Percentiles rank a stretch among this genome's conserved stretches.
These are phyloP conservation scores for Lepidocolaptes lacrymiger DNA, from an alignment of 2,797 vertebrate species.

Conservation along the genomic window DNA sequence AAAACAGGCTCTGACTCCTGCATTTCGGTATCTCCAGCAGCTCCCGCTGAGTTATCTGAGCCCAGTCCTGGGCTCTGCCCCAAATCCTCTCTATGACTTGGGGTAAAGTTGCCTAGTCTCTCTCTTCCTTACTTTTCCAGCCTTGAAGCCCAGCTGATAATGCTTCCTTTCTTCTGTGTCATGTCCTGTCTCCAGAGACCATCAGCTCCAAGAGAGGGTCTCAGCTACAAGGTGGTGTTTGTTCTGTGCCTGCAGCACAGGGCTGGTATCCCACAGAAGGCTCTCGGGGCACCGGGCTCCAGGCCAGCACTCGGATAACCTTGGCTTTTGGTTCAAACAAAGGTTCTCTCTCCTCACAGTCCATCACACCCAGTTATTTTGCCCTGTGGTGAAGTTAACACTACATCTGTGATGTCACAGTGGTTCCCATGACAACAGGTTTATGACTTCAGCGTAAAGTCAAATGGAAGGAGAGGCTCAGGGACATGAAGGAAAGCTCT, in stretches of 20 bases:
- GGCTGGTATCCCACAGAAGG: neutral
- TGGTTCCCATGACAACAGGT: conserved; percentile 32
- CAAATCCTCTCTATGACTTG: neutral
- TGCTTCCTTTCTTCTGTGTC: neutral
- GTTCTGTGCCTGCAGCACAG: conserved; percentile 5
- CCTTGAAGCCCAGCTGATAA: neutral
- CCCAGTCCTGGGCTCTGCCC: conserved; percentile 5
- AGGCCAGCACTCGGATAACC: conserved; percentile 13
- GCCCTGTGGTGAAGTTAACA: conserved; percentile 57
- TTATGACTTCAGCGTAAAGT: conserved; percentile 57
- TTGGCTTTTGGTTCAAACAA: conserved; percentile 60
- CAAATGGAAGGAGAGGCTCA: conserved; percentile 36
- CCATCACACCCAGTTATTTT: conserved; percentile 49
- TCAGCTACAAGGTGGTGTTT: neutral
- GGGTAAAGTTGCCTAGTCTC: neutral
- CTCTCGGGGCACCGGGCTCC: neutral
- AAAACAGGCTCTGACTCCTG: neutral
- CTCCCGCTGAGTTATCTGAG: neutral
- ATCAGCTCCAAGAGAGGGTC: neutral
- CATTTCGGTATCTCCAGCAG: conserved; percentile 32
- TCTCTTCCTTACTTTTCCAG: neutral
- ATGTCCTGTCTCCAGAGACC: neutral
- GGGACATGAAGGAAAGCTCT: conserved; percentile 34
- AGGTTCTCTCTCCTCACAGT: conserved; percentile 45
- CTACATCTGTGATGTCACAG: conserved; percentile 50